These are phyloP conservation scores for Drosophila pruinosa DNA, from an alignment of 1,140 invertebrate species.

Conservation along the genomic window DNA sequence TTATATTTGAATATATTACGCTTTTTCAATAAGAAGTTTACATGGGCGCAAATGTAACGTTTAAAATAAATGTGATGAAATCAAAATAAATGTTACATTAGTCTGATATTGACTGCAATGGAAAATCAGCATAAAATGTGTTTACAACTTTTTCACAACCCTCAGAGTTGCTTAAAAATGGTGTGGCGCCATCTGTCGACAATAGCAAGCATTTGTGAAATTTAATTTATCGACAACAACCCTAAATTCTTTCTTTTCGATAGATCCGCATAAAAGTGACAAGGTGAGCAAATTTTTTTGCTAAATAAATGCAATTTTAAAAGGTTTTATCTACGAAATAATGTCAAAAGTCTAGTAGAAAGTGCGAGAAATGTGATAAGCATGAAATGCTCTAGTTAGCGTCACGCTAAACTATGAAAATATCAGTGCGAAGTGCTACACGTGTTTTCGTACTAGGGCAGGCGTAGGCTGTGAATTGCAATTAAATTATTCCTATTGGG, in stretches of 20 bases:
- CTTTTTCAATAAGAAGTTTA: no score
- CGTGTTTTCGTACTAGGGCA: conserved; percentile 44
- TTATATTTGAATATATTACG: no score
- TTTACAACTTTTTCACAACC: not conserved
- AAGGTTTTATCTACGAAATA: conserved; percentile 16
- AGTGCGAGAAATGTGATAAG: not conserved
- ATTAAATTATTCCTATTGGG: conserved; percentile 44
- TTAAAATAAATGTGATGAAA: no score
- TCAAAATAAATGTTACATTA: not conserved
- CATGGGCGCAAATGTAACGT: no score
- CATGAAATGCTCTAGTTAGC: conserved; percentile 23
- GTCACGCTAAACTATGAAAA: conserved; percentile 2
- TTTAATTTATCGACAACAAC: conserved; percentile 22
- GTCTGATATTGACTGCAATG: no score
- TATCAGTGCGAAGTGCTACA: conserved; percentile 29
- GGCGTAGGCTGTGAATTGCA: conserved; percentile 26
- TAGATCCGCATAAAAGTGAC: conserved; percentile 79
- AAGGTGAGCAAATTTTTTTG: conserved; percentile 66
- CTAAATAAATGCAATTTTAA: conserved; percentile 47
- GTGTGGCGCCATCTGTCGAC: conserved; percentile 12
- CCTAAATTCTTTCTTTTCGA: conserved; percentile 81
- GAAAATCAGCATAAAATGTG: no score
- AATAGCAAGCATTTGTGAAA: not conserved
- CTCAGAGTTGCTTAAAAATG: conserved; percentile 1
- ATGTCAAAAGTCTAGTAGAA: not conserved